A percentile compares a stretch with the other conserved stretches of the same genome.
Conservation (phyloP, 2,888 invertebrate species). For the Fragum fragum region DNA sequence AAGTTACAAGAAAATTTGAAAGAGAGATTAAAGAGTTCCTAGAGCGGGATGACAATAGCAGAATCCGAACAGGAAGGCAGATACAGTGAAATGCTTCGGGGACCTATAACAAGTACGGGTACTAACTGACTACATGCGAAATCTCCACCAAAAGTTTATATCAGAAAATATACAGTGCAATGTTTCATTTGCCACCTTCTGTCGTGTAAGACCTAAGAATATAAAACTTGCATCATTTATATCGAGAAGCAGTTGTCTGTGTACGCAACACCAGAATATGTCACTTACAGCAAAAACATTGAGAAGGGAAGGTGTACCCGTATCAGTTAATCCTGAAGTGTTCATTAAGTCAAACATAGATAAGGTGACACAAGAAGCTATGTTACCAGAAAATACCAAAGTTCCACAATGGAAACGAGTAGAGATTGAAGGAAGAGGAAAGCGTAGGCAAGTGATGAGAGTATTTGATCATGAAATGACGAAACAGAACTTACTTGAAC, state of each 20-base stretch:
- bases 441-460: conserved; percentile 35
- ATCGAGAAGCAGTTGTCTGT: conserved; percentile 32
- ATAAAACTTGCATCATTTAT: conserved; percentile 25
- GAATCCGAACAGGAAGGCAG: conserved; percentile 41
- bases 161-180: conserved; percentile 40
- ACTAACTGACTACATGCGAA: conserved; percentile 47
- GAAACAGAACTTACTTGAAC: conserved; percentile 31
- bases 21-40: conserved; percentile 31
- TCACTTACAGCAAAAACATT: conserved; percentile 34
- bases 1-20: conserved; percentile 26
- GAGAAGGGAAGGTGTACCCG: conserved; percentile 20
- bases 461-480: conserved; percentile 16
- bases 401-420: conserved; percentile 43
- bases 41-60: conserved; percentile 46
- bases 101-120: conserved; percentile 36
- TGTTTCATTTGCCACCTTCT: conserved; percentile 44
- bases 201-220: conserved; percentile 33
- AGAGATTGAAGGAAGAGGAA: conserved; percentile 23
- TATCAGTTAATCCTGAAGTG: conserved; percentile 34
- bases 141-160: conserved; percentile 46
- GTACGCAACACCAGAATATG: conserved; percentile 48
- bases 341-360: conserved; percentile 16
- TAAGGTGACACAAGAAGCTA: not conserved
- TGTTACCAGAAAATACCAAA: conserved; percentile 7
- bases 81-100: conserved; percentile 23